phyloP scores from a whole-genome alignment of 2,797 vertebrate genomes.

The Pangasius sanitwongsei region DNA sequence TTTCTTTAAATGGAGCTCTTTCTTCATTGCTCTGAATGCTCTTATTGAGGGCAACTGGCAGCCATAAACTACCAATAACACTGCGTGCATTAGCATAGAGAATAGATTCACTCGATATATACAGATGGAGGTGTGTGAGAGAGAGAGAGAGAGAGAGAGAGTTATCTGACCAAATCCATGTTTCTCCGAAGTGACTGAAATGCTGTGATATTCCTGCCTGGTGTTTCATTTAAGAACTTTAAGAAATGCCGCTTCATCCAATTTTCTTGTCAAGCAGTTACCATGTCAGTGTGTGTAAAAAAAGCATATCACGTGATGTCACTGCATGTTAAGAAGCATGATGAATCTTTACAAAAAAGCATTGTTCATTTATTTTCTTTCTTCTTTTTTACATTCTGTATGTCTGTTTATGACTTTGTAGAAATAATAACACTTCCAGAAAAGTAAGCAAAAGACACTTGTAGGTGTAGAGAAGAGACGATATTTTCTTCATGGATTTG shows the following conservation, averaged over 20 bases:
- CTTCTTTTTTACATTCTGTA: neutral
- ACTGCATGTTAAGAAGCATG: neutral
- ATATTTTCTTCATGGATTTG: too few relatives aligned
- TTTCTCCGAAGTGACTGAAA: conserved; percentile 33
- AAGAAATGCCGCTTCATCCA: too few relatives aligned
- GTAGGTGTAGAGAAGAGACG: too few relatives aligned
- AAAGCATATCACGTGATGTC: neutral
- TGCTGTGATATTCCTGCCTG: neutral
- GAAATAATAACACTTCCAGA: neutral
- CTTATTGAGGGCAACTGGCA: conserved; percentile 57
- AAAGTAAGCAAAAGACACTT: neutral
- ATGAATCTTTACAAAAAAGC: neutral
- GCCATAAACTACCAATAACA: conserved; percentile 56
- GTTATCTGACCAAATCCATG: conserved; percentile 31
- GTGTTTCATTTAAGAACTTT: neutral
- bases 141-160: conserved; percentile 55
- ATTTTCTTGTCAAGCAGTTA: neutral
- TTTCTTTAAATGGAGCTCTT: conserved; percentile 59
- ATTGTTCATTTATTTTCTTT: neutral
- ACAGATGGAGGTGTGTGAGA: conserved; percentile 18
- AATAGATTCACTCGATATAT: conserved; percentile 59
- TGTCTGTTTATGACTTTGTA: neutral
- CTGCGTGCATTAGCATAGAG: conserved; percentile 56
- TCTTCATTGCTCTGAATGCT: conserved; percentile 47
- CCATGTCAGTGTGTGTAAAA: neutral